Evolutionary conservation across 2,113 vertebrate species (phyloP), one percentile per base, ranked within the genome.

Genomic region (Eubucco bourcierii): DNA sequence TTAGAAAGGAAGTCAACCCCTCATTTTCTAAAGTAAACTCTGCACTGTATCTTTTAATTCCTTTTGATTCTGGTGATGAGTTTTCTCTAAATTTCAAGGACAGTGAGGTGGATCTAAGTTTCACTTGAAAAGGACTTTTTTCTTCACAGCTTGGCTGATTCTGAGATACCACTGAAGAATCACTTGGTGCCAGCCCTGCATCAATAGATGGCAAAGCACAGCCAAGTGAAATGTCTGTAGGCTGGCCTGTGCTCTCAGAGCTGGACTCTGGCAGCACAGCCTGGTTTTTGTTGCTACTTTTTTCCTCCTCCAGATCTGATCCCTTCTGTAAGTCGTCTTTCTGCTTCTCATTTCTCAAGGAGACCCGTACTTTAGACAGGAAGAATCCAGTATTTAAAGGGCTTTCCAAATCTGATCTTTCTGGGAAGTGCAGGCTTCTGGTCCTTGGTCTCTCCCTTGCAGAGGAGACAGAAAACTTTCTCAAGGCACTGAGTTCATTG

Each of bases 51-150:
- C 96, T 96, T 95, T 98, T 98, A 44, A 91, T 12, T 11, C 80
- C 96, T 56, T 87, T 97, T 29, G 94, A 83, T 41, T 98, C 98
- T 21, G 93, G 60, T 15, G 90, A 90, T 9, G 95, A 75, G 18
- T 92, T 95, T 3, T 98, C 95, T 68, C 93, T 96, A 13, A 97
- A 96, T 95, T 95, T 98, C 71, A 98, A 77, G 8, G 98, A 98
- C 56, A 98, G 97, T 12, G 98, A 98, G 4, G 98, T 99, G 87
- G 98, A 98, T 76, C 99, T 98, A 39, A 99, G 98, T 94, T 98
- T 99, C 58, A 99, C 93, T 27, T 98, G 98, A 93, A 99, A 99
- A 34, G 98, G 95, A 46, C 72, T 97, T 94, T 94, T 98, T 56
- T 97, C 96, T 61, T 98, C 98, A 17, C 91, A 85, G 33, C 87